Base-by-base conservation (phyloP, 37 sponge, comb jelly and placozoan genomes). In the Diacarnus erythraeanus region DNA sequence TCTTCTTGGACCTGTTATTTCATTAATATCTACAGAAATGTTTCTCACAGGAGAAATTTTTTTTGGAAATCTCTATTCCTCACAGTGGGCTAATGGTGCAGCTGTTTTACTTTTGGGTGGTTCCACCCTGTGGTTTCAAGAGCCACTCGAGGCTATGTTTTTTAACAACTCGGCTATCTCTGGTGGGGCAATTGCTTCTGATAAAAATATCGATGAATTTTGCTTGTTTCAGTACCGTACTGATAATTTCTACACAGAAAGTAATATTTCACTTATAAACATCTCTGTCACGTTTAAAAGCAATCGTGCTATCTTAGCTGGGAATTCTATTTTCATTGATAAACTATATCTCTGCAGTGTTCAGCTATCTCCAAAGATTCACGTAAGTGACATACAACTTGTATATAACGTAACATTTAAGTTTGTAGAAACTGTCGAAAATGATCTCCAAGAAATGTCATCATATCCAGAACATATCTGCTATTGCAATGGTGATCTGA, bases 141-240 rank as follows among this genome's bases (percentile, higher is more conserved):
- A 83, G 34, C 76, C 76, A 21, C 39, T 67, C 20, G 42, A 29
- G 56, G 37, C 47, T 17, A 30, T n/a, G 15, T 83, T 83, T 38
- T 27, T 22, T 33, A 57, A 67, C 54, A 75, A 76, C 41, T 36
- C 39, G 30, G 84, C 76, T 2, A 3, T 75, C 36, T 22, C 23
- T 10, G 84, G 84, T 75, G 84, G 76, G 1, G 84, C 68, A 34
- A 83, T 83, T 23, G 38, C 40, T 35, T 59, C 77, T 21, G 33
- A 22, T 2, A 10, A 39, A 10, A 21, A 33, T 1, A 15, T 27
- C 6, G 25, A 21, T 43, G 60, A 59, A 42, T 56, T 40, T 39
- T 68, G 70, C 37, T 58, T 34, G 17, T 27, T 83, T 27, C 84
- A 75, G 69, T 83, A 67, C 68, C 18, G 1, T 20, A 43, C 70